These are phyloP conservation scores for Herminia tarsipennalis DNA, from an alignment of 2,888 invertebrate species.

Conservation along the genomic window DNA sequence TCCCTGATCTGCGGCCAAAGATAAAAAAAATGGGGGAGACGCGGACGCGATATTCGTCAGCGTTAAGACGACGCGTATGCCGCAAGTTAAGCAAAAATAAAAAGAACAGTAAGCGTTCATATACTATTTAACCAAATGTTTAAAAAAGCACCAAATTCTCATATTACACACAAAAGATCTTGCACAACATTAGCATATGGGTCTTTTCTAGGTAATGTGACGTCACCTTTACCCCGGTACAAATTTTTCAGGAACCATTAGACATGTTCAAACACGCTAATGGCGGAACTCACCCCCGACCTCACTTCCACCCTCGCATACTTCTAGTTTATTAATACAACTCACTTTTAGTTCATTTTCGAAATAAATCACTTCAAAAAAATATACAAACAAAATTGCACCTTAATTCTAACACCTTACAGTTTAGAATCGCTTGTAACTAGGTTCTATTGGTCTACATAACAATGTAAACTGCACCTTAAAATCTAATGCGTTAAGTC, in stretches of 20 bases:
- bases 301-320: slow-evolving; percentile 51
- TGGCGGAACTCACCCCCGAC: slow-evolving; percentile 61
- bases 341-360: slow-evolving; percentile 50
- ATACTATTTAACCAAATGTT: too few relatives aligned
- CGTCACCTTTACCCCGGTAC: slow-evolving; percentile 46
- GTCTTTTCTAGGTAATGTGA: slow-evolving; percentile 33
- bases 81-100: too few relatives aligned
- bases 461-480: too few relatives aligned
- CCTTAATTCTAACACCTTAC: fast-evolving
- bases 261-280: slow-evolving; percentile 59
- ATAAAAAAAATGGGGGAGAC: too few relatives aligned
- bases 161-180: background rate
- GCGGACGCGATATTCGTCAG: too few relatives aligned
- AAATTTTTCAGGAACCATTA: slow-evolving; percentile 56
- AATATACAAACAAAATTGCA: slow-evolving; percentile 6
- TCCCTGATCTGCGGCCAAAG: too few relatives aligned
- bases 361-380: slow-evolving; percentile 55
- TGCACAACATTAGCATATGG: slow-evolving; percentile 28
- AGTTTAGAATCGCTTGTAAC: slow-evolving; percentile 1
- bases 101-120: too few relatives aligned
- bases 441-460: too few relatives aligned
- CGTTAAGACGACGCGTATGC: too few relatives aligned
- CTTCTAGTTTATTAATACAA: slow-evolving; percentile 53
- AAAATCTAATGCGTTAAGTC: too few relatives aligned
- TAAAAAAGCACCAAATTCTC: too few relatives aligned